phyloP scores from a whole-genome alignment of 2,113 vertebrate genomes.

The Platycercus adscitus region DNA sequence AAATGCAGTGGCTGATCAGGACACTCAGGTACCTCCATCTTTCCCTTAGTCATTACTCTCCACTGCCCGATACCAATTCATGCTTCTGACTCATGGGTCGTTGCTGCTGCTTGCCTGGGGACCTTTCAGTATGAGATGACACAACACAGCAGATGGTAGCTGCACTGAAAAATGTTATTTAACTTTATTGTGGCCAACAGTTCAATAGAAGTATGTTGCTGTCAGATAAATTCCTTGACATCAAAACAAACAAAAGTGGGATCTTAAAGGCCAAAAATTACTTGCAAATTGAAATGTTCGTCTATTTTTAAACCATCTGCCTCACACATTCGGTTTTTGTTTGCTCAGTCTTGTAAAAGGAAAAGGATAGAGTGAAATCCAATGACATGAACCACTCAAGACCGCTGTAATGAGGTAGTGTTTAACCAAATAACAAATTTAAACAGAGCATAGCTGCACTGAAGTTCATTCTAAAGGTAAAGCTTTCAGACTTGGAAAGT shows the following conservation, averaged over 20 bases:
- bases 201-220: not conserved
- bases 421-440: not conserved
- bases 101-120: not conserved
- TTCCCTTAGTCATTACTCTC: not conserved
- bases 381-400: not conserved
- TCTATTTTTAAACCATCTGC: not conserved
- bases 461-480: not conserved
- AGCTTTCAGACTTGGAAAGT: not conserved
- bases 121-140: not conserved
- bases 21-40: not conserved
- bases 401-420: not conserved
- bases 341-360: not conserved
- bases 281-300: not conserved
- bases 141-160: not conserved
- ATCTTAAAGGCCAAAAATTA: not conserved
- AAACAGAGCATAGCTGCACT: not conserved
- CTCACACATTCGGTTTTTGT: not conserved
- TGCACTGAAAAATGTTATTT: not conserved
- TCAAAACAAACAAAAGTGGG: not conserved
- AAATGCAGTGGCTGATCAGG: not conserved
- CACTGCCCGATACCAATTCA: not conserved
- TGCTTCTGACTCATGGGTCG: not conserved
- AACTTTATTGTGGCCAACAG: not conserved
- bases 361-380: not conserved
- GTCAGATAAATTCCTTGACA: not conserved